These are phyloP conservation scores for Leptosomus discolor DNA, from an alignment of 2,113 vertebrate genomes.

Conservation along the genomic window DNA sequence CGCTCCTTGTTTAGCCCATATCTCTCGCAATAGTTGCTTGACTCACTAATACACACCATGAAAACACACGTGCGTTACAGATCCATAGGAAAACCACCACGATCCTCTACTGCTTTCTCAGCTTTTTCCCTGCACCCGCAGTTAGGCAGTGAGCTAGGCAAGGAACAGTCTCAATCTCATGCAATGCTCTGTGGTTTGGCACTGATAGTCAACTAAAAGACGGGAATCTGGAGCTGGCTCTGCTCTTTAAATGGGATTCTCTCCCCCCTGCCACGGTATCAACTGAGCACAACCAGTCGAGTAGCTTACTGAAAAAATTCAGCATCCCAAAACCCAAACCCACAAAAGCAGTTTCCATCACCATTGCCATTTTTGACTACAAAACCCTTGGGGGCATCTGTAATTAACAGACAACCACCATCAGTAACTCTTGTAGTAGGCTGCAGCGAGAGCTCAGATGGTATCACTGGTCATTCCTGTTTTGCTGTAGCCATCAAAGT, in stretches of 20 bases:
- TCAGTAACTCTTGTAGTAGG: background rate
- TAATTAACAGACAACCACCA: background rate
- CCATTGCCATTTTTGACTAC: background rate
- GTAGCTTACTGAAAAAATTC: background rate
- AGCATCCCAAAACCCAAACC: background rate
- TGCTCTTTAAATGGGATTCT: background rate
- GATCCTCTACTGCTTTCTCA: background rate
- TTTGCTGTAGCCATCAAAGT: background rate
- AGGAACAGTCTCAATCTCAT: background rate
- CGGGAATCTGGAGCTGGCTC: background rate
- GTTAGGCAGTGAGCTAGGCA: background rate
- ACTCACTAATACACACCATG: background rate
- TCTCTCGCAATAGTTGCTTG: background rate
- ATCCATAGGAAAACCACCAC: background rate
- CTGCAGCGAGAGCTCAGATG: background rate
- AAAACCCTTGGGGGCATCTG: background rate
- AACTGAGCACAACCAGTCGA: background rate
- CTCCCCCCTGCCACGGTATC: background rate
- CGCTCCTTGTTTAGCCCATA: background rate
- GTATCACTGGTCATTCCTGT: background rate
- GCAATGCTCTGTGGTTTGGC: background rate
- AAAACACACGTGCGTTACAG: background rate
- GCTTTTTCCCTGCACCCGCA: background rate
- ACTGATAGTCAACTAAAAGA: background rate
- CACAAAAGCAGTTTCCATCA: background rate